Evolutionary conservation across 1,140 invertebrate genomes (phyloP).

Genomic region (Cyclina sinensis): DNA sequence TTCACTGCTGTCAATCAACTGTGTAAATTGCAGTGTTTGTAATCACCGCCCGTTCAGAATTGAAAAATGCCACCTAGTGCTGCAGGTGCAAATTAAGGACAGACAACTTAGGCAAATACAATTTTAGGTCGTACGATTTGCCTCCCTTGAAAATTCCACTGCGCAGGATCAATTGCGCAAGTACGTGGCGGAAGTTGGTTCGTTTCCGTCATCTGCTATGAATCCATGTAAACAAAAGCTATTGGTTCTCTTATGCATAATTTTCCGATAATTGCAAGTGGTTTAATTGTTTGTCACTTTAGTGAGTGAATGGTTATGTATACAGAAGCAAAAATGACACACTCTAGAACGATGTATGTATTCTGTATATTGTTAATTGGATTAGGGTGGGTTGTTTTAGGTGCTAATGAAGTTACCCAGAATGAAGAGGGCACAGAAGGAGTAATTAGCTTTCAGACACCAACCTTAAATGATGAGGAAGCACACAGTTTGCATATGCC

Average conservation of each 20-base stretch:
- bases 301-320: not conserved
- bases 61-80: constrained; percentile 51
- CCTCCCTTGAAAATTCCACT: not conserved
- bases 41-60: constrained; percentile 62
- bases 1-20: constrained; percentile 58
- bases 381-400: not conserved
- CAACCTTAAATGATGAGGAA: constrained; percentile 83
- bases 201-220: constrained; percentile 55
- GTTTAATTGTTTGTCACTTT: not conserved
- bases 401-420: constrained; percentile 43
- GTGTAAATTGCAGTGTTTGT: constrained; percentile 52
- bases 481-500: constrained; percentile 82
- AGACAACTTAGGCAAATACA: not conserved
- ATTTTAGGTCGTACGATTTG: not conserved
- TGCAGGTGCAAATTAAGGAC: constrained; percentile 38
- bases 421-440: constrained; percentile 66
- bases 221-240: constrained; percentile 63
- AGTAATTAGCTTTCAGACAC: constrained; percentile 71
- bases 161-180: constrained; percentile 14
- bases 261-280: not conserved
- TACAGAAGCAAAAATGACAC: not conserved
- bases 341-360: not conserved
- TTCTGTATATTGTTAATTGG: constrained; percentile 14
- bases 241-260: constrained; percentile 8
- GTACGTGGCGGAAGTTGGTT: constrained; percentile 66